Evolutionary conservation across 2,113 vertebrate genomes (phyloP), one percentile per base, ranked within the genome.

Genomic region (Chascanopsetta lugubris): DNA sequence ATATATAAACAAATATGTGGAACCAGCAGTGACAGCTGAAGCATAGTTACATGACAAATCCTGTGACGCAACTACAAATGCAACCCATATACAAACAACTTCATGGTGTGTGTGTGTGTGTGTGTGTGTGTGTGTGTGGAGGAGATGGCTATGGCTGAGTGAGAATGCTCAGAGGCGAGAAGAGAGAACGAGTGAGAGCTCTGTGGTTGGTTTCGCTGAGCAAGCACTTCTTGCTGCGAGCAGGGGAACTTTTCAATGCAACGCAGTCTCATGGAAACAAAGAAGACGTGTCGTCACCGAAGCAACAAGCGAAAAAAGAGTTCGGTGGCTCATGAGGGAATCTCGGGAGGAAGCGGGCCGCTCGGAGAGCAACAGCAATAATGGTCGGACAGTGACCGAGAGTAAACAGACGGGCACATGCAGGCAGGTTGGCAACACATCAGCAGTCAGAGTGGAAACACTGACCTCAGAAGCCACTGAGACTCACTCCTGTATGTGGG

Each of bases 71-170:
- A 25, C n/a, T 59, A 18, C 55, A 81, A 11, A 57, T 34, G 18
- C 22, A 60, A 22, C 54, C n/a, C n/a, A 53, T 10, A 68, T 26
- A 64, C 32, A 50, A 49, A 51, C 12, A 48, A 48, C 21, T 25
- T 1, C 21, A 51, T 11, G 20, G 2, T 57, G 6, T 63, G 42
- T 75, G 66, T 60, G 49, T 61, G 42, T 50, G 2, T 60, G 55
- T 51, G 53, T 45, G 22, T 60, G 29, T 58, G 53, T 40, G 47
- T 26, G 29, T 60, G 46, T 46, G 12, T 61, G 20, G 42, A 27
- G 30, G 82, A 85, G 20, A 30, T 30, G 36, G 82, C 84, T 84
- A 82, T 85, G 83, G 82, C 82, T 42, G 15, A 9, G 47, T 49
- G 48, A 69, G 70, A 72, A 79, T 79, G 62, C 40, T 64, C 45